A percentile compares a stretch with the other conserved stretches of the same genome.
Conservation (phyloP, 2,888 invertebrate species). For the Agelastica alni region DNA sequence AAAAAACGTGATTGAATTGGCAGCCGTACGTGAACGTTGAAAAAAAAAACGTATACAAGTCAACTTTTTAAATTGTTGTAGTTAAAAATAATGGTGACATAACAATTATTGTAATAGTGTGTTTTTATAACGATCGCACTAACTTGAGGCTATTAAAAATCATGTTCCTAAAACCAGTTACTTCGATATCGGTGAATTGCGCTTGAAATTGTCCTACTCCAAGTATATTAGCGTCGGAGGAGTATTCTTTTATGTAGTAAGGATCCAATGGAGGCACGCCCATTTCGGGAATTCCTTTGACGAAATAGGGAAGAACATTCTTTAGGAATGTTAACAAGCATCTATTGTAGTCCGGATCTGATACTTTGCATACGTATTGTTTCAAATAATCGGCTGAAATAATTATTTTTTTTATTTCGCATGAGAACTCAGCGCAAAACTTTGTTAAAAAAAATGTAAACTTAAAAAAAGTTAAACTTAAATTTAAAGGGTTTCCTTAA, state of each 20-base stretch:
- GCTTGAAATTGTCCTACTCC: background rate
- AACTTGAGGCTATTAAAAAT: conserved; percentile 1
- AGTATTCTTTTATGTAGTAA: background rate
- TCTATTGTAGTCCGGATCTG: background rate
- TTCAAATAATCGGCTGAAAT: conserved; percentile 3
- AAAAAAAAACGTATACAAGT: too few relatives aligned
- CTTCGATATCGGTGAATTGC: background rate
- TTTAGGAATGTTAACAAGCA: background rate
- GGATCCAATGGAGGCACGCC: background rate
- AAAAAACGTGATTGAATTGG: too few relatives aligned
- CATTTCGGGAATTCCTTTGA: background rate
- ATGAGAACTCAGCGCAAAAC: too few relatives aligned
- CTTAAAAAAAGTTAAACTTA: too few relatives aligned
- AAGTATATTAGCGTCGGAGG: background rate
- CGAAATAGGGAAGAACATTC: background rate
- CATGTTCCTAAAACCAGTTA: background rate
- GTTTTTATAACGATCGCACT: background rate
- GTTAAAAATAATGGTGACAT: too few relatives aligned
- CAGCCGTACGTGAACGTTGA: too few relatives aligned
- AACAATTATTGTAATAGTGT: too few relatives aligned
- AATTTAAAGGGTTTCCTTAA: too few relatives aligned
- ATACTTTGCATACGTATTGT: background rate
- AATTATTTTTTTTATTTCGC: too few relatives aligned
- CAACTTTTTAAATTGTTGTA: too few relatives aligned
- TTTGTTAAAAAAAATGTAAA: too few relatives aligned